phyloP scores from a whole-genome alignment of 2,797 vertebrate genomes.

The Hippopotamyrus pictus region DNA sequence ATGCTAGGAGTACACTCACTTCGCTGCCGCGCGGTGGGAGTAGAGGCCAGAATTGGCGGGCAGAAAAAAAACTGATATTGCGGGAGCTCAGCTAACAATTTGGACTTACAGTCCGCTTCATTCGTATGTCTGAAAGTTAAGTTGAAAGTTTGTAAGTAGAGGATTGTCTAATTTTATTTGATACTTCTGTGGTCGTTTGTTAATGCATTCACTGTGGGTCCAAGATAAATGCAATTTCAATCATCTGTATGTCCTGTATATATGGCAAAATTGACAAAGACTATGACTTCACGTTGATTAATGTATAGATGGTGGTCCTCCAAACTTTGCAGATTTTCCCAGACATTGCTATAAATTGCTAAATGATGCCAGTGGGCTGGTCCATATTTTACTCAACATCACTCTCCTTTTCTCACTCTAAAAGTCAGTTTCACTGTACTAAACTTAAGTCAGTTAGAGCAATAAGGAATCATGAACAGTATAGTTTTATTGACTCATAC shows the following conservation, averaged over 20 bases:
- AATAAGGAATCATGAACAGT: not conserved
- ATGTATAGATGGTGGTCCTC: not conserved
- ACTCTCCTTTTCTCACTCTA: not conserved
- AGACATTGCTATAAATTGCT: not conserved
- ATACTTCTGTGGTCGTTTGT: not conserved
- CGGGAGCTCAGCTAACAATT: no score
- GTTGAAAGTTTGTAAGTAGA: not conserved
- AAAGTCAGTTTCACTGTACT: not conserved
- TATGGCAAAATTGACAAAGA: not conserved
- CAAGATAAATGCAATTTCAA: not conserved
- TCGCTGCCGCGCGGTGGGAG: no score
- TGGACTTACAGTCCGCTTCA: no score
- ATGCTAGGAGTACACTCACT: no score
- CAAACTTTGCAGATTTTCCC: not conserved
- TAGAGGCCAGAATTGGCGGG: no score
- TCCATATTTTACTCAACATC: not conserved
- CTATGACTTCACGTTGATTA: not conserved
- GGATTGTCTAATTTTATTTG: not conserved
- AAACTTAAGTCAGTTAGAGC: not conserved
- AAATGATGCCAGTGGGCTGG: not conserved
- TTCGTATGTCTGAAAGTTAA: no score
- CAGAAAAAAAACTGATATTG: no score
- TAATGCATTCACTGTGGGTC: not conserved
- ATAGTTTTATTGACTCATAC: not conserved
- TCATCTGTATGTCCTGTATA: not conserved